Percentiles rank a stretch among this genome's conserved stretches.
Evolutionary conservation across 1,140 invertebrate genomes (phyloP).

Genomic region (Phocides pigmalion): DNA sequence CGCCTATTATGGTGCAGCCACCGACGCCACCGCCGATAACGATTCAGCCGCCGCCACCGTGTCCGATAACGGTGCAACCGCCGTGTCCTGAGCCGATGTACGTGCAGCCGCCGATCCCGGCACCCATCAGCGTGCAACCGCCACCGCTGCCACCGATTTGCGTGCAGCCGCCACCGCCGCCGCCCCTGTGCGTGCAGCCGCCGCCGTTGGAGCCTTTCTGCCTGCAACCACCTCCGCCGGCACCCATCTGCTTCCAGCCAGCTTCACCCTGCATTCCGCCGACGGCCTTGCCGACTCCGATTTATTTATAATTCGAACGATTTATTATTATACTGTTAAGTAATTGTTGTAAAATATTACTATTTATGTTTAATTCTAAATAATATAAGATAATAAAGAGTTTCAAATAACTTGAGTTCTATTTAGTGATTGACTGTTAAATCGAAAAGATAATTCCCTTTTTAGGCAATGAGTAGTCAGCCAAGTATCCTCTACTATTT

Average conservation of each 20-base stretch:
- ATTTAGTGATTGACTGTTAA: neutral
- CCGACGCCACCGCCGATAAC: conserved; percentile 58
- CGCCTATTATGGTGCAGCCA: conserved; percentile 65
- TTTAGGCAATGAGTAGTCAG: conserved; percentile 13
- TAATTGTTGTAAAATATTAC: conserved; percentile 13
- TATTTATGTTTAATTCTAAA: conserved; percentile 26
- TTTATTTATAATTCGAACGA: conserved; percentile 54
- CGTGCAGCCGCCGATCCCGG: conserved; percentile 55
- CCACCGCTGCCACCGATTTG: conserved; percentile 62
- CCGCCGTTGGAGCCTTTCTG: conserved; percentile 62
- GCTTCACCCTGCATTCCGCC: conserved; percentile 41
- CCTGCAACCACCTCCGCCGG: conserved; percentile 58
- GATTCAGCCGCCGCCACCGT: conserved; percentile 60
- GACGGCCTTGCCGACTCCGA: conserved; percentile 50
- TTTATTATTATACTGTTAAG: neutral
- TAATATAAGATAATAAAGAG: conserved; percentile 5
- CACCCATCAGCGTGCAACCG: conserved; percentile 61
- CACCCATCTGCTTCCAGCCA: conserved; percentile 64
- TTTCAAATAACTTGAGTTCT: neutral
- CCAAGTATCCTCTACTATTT: conserved; percentile 10
- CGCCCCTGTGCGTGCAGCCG: conserved; percentile 61
- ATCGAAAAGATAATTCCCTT: neutral
- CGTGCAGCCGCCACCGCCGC: conserved; percentile 63
- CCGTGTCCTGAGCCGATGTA: conserved; percentile 62
- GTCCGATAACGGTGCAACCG: conserved; percentile 62